Evolutionary conservation across 1,140 invertebrate genomes (phyloP).

Genomic region (Mya arenaria): DNA sequence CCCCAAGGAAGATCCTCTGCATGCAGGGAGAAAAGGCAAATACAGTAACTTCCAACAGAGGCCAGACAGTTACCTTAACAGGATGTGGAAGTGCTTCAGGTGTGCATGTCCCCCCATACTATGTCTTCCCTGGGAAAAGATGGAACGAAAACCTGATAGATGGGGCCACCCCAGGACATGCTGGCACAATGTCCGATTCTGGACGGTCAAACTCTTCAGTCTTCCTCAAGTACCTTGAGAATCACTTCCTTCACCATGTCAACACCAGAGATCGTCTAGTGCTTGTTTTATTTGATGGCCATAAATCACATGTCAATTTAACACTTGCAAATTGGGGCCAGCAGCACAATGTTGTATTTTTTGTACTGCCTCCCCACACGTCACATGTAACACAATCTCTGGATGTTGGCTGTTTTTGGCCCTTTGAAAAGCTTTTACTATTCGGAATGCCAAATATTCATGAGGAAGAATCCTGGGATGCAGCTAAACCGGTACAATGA

Average conservation of each 20-base stretch:
- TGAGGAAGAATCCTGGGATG: neutral
- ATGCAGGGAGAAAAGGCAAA: too few relatives aligned
- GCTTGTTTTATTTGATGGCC: constrained; percentile 81
- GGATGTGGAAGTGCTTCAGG: constrained; percentile 78
- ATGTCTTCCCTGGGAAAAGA: constrained; percentile 78
- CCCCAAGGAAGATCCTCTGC: too few relatives aligned
- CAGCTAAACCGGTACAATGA: constrained; percentile 1
- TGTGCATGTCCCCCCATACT: constrained; percentile 74
- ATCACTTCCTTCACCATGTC: constrained; percentile 30
- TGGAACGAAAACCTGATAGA: constrained; percentile 66
- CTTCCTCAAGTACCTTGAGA: constrained; percentile 34
- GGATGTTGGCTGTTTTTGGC: constrained; percentile 58
- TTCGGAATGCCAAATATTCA: constrained; percentile 4
- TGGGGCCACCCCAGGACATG: constrained; percentile 15
- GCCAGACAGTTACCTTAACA: constrained; percentile 80
- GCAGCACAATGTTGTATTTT: constrained; percentile 55
- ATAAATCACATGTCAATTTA: constrained; percentile 61
- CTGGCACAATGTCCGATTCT: constrained; percentile 26
- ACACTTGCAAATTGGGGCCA: constrained; percentile 44
- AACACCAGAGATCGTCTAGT: constrained; percentile 63
- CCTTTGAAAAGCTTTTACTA: constrained; percentile 55
- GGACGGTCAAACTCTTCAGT: constrained; percentile 30
- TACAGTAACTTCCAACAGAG: too few relatives aligned
- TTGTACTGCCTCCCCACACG: constrained; percentile 65
- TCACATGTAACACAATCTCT: constrained; percentile 58